These are phyloP conservation scores for Chinchilla lanigera DNA, from an alignment of 2,113 vertebrate genomes.

Conservation along the genomic window DNA sequence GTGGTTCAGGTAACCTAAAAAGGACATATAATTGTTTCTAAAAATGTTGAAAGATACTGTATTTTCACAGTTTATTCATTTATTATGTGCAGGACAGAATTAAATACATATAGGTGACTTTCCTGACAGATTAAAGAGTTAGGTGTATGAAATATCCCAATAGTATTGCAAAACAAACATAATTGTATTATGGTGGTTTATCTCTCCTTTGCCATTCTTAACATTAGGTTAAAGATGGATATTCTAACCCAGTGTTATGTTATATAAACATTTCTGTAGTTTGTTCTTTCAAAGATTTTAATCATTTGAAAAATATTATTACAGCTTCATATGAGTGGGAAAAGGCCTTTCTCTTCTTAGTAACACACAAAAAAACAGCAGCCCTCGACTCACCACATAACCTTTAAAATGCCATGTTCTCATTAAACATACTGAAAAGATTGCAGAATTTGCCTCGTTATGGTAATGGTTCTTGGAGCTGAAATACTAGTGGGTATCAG, in stretches of 20 bases:
- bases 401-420: slow-evolving; percentile 17
- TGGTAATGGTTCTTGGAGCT: neutral
- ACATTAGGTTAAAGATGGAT: slow-evolving; percentile 52
- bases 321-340: neutral
- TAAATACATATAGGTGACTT: slow-evolving; percentile 43
- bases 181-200: slow-evolving; percentile 25
- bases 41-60: neutral
- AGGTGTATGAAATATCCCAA: neutral
- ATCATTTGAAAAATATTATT: slow-evolving; percentile 68
- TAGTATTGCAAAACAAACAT: slow-evolving; percentile 55
- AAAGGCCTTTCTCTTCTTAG: neutral
- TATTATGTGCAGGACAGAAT: slow-evolving; percentile 13
- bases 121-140: slow-evolving; percentile 61
- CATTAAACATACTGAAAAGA: neutral
- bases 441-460: neutral
- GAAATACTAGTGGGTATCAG: neutral
- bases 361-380: neutral
- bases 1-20: slow-evolving; percentile 16
- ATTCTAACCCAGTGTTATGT: neutral
- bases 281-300: slow-evolving; percentile 57
- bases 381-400: neutral
- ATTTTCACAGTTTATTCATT: slow-evolving; percentile 66
- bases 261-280: slow-evolving; percentile 58
- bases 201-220: slow-evolving; percentile 59
- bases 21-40: slow-evolving; percentile 35